A percentile compares a stretch with the other conserved stretches of the same genome.
Conservation (phyloP, 2,888 invertebrate genomes). For the Sminthurinus aureus region DNA sequence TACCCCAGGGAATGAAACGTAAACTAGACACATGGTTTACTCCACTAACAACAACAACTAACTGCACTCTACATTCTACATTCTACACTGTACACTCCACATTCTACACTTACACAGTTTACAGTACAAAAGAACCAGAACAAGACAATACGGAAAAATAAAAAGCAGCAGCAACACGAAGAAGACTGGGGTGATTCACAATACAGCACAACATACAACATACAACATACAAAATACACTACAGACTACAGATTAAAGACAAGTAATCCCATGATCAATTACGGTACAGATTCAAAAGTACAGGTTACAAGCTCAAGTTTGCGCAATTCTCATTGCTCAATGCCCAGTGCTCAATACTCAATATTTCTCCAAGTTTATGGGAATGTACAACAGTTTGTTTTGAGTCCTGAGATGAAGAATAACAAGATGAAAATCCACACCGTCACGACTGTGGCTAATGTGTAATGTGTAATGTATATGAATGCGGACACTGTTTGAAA, state of each 20-base stretch:
- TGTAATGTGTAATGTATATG: too few relatives aligned
- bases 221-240: background rate
- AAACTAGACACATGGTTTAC: constrained; percentile 7
- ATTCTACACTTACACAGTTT: too few relatives aligned
- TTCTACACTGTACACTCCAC: background rate
- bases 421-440: too few relatives aligned
- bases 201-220: background rate
- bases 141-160: background rate
- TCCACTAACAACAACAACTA: background rate
- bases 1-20: constrained; percentile 15
- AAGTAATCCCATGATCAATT: constrained; percentile 43
- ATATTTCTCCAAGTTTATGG: background rate
- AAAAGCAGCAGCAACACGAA: background rate
- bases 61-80: background rate
- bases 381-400: too few relatives aligned
- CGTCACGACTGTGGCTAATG: too few relatives aligned
- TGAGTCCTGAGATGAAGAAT: too few relatives aligned
- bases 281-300: constrained; percentile 33
- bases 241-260: too few relatives aligned
- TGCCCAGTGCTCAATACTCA: background rate
- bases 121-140: too few relatives aligned
- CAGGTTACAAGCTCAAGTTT: background rate
- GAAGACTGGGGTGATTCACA: background rate
- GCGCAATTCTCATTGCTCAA: too few relatives aligned
- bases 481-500: too few relatives aligned